Conservation (phyloP, 37 sponge, comb jelly and placozoan genomes). For the Diacarnus erythraeanus region DNA sequence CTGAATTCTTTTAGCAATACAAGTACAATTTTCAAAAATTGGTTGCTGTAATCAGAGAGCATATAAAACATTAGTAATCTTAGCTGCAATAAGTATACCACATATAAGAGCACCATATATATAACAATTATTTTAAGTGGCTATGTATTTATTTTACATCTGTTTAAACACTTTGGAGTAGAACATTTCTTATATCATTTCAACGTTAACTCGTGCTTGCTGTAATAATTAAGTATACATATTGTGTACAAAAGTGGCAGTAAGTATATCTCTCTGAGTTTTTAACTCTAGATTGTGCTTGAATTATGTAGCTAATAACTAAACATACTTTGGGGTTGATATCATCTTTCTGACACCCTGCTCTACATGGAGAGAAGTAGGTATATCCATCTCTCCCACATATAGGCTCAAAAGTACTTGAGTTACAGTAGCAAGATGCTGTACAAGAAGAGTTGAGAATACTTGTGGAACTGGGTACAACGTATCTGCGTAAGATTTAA, state of each 20-base stretch:
- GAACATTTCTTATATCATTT: background rate
- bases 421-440: conserved; percentile 31
- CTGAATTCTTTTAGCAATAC: conserved; percentile 5
- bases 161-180: background rate
- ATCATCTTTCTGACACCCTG: conserved; percentile 32
- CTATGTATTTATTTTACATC: background rate
- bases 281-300: too few species aligned
- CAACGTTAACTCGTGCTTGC: background rate
- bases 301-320: background rate
- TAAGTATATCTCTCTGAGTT: too few species aligned
- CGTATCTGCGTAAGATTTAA: too few species aligned
- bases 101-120: too few species aligned
- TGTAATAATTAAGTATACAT: background rate
- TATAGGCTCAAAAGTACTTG: conserved; percentile 59
- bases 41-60: background rate
- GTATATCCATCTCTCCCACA: conserved; percentile 56
- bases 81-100: too few species aligned
- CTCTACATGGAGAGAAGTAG: conserved; percentile 56
- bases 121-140: too few species aligned
- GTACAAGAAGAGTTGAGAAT: background rate
- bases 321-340: background rate
- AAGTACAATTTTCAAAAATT: conserved; percentile 43
- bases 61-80: too few species aligned
- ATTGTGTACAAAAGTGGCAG: too few species aligned
- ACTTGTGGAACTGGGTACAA: background rate